Evolutionary conservation across 2,888 invertebrate genomes (phyloP), one percentile per base, ranked within the genome.

Genomic region (Tillus elongatus): DNA sequence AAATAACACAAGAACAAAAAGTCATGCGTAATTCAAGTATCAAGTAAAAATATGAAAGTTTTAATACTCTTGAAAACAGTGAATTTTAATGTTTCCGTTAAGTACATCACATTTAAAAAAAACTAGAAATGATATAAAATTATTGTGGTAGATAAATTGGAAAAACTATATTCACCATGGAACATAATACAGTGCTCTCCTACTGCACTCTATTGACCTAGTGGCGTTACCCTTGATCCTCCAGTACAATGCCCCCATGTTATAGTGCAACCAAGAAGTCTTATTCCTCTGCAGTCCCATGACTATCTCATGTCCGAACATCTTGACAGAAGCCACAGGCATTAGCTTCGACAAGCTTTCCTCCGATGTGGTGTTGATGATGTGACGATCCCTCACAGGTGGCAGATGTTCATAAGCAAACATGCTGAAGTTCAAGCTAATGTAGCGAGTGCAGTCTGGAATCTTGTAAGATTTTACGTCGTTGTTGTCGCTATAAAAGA

Each of bases 171-270:
- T 42, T 53, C 62, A 82, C 83, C 79, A 75, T 31, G 84, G 82
- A 35, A 82, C 79, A 64, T 74, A 78, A 59, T 82, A 78, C 36
- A 88, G 71, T 14, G 87, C 82, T 40, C 84, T 66, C 19, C 86
- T 70, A 39, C 79, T 73, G 63, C 88, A 88, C 53, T 88, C 85
- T 35, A 87, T 64, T n/a, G 86, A 84, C 51, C 80, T 77, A n/a
- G 73, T 72, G 1, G 82, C 77, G 54, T 82, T 73, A 9, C 86
- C 87, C 53, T 73, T 73, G 1, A 79, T 74, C 45, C 85, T 69
- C 87, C 87, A 88, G 64, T 78, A 87, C 47, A 84, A 70, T 2
- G 84, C 75, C 16, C 83, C 87, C 63, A 86, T 71, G 58, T 85
- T 84, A 53, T 84, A 80, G 56, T 85, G 75, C 16, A 85, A 62